A percentile compares a stretch with the other conserved stretches of the same genome.
Evolutionary conservation across 2,888 invertebrate genomes (phyloP).

Genomic region (Bombylius major): DNA sequence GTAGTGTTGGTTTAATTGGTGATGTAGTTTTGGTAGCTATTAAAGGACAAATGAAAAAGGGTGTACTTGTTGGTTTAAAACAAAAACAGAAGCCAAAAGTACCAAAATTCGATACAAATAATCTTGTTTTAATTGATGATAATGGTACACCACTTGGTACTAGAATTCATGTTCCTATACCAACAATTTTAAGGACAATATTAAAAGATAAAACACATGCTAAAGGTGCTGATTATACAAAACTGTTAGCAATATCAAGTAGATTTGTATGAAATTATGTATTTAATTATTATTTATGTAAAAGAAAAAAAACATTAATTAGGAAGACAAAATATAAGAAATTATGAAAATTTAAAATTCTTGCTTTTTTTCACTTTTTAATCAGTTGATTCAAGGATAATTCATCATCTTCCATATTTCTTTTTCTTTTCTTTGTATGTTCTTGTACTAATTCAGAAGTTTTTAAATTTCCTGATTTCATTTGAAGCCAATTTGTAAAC

Average conservation of each 20-base stretch:
- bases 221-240: slow-evolving; percentile 85
- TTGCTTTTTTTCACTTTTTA: slow-evolving; percentile 1
- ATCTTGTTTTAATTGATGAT: slow-evolving; percentile 90
- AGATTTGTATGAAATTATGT: slow-evolving; percentile 55
- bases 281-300: background rate
- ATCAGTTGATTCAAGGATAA: slow-evolving; percentile 2
- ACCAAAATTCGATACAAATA: slow-evolving; percentile 90
- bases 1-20: slow-evolving; percentile 48
- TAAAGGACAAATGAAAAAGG: slow-evolving; percentile 90
- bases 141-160: slow-evolving; percentile 90
- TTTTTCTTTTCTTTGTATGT: slow-evolving; percentile 31
- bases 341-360: background rate
- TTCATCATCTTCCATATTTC: slow-evolving; percentile 24
- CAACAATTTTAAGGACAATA: slow-evolving; percentile 72
- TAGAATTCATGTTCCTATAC: slow-evolving; percentile 89
- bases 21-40: slow-evolving; percentile 88
- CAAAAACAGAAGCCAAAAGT: slow-evolving; percentile 67
- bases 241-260: slow-evolving; percentile 78
- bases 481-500: slow-evolving; percentile 34
- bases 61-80: slow-evolving; percentile 77
- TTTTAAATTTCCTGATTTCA: slow-evolving; percentile 26
- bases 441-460: slow-evolving; percentile 32
- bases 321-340: background rate
- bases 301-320: background rate
- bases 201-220: slow-evolving; percentile 65